Evolutionary conservation across 2,797 vertebrate species (phyloP), one percentile per base, ranked within the genome.

Genomic region (Lophotriccus pileatus): DNA sequence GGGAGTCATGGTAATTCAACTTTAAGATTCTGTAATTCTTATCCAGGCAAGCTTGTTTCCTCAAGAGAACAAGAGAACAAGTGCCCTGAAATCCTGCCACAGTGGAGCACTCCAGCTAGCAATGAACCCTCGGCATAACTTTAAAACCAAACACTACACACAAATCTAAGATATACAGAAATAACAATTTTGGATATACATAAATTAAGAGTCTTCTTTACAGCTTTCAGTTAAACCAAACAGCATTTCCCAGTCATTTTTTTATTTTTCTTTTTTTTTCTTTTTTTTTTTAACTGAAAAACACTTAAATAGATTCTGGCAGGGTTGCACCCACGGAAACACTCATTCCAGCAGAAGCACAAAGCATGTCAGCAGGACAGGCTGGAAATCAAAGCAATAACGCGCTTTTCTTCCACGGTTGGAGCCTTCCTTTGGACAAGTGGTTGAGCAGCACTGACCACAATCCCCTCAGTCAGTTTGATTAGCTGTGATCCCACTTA

Each of bases 321-420:
- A 68, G 17, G 30, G 30, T 0, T 53, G 21, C 34, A 49, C 7
- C 19, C 39, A 44, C 1, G 1, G 55, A 37, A 53, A 7, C 6
- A 8, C 8, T 28, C 16, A 2, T 49, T 68, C 25, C 4, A 25
- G 27, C 39, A 50, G 28, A 27, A 55, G 21, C 23, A 88, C 37
- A 53, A 36, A 63, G 34, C 11, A 2, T 2, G 5, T 30, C 0
- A 1, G 36, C 11, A 47, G 66, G 34, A 72, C 46, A 69, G 47
- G 21, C 24, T 50, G 47, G 37, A 64, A 87, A 76, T 28, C 43
- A 32, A 23, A 87, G 46, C 39, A 58, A 24, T 60, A 78, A 27
- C 8, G 9, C 0, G 3, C 6, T 91, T 85, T 60, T 62, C 37
- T 46, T 36, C 32, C 36, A 11, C 0, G 0, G 25, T 4, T 6